Base-by-base conservation (phyloP, 2,113 vertebrate species). In the Elephas maximus region DNA sequence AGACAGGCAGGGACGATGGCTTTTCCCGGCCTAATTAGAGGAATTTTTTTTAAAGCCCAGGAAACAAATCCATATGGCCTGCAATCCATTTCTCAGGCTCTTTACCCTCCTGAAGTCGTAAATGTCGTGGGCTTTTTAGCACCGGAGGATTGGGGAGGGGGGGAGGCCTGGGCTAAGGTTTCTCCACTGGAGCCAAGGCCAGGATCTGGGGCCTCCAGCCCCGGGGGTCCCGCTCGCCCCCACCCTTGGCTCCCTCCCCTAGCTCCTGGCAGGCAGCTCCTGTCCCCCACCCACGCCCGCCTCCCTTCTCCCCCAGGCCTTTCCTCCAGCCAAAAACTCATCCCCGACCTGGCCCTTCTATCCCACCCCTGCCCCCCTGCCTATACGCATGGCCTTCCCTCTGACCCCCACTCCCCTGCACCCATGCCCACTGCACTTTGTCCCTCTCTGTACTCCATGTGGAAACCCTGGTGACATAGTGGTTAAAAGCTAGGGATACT, bases 51-150 rank as follows among this genome's bases (percentile, higher is more conserved):
- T 95, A 1, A 48, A 97, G 91, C 83, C 90, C 96, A 95, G 95
- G 95, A 97, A 98, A 96, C 98, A 98, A 97, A 98, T 98, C 98
- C 98, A 98, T 98, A 98, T 98, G 98, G 97, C 96, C 80, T 76
- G 45, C 23, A 6, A 96, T 96, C 91, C 94, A 37, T 97, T 98
- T 98, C 97, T 98, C 97, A 97, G 98, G 97, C 97, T 97, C 97
- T 98, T 96, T 98, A 97, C 97, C 95, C 98, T 97, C 93, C 94
- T 48, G 65, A 96, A 98, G 97, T 97, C 93, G 6, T 98, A 98
- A 98, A 97, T 96, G 98, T 97, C 96, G 37, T 95, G 96, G 97
- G 92, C 97, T 96, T 97, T 97, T 98, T 97, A 98, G 97, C 98
- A 93, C 95, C 0, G 2, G 92, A 88, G 90, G 48, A 53, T 33